Evolutionary conservation across 1,140 invertebrate species (phyloP).

Genomic region (Drosophila nebulosa): DNA sequence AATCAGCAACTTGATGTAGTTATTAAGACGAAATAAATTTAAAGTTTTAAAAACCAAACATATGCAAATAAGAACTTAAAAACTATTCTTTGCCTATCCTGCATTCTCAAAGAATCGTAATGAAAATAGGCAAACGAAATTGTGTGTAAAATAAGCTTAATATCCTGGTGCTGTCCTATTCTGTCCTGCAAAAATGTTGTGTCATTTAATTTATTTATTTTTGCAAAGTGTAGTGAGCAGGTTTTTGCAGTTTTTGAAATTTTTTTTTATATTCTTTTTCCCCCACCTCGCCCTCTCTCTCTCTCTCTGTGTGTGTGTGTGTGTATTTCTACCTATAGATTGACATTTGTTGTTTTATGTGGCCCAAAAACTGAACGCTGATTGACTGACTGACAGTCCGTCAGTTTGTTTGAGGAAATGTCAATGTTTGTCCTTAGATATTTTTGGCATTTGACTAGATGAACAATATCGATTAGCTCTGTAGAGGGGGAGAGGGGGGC

Average conservation of each 20-base stretch:
- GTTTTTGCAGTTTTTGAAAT: background rate
- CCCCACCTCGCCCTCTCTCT: background rate
- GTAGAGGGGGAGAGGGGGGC: background rate
- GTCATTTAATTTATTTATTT: background rate
- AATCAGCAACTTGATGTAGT: too few species aligned
- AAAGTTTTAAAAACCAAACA: too few species aligned
- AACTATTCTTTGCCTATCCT: too few species aligned
- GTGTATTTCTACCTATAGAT: background rate
- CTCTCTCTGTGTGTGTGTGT: background rate
- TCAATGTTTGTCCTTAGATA: conserved; percentile 1
- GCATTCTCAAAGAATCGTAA: too few species aligned
- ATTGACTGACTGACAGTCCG: background rate
- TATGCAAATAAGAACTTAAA: too few species aligned
- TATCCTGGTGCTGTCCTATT: too few species aligned
- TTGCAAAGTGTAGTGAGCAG: background rate
- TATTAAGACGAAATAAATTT: too few species aligned
- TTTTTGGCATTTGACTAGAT: conserved; percentile 1
- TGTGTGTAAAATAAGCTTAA: too few species aligned
- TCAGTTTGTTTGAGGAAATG: background rate
- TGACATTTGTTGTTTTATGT: conserved; percentile 1
- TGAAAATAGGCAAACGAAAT: too few species aligned
- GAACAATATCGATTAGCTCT: background rate
- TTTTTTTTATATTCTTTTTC: background rate
- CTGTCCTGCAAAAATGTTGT: too few species aligned
- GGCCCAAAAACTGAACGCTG: conserved; percentile 1